A percentile compares a stretch with the other conserved stretches of the same genome.
phyloP scores from a whole-genome alignment of 2,888 invertebrate species.

The Leucoptera coffeella region DNA sequence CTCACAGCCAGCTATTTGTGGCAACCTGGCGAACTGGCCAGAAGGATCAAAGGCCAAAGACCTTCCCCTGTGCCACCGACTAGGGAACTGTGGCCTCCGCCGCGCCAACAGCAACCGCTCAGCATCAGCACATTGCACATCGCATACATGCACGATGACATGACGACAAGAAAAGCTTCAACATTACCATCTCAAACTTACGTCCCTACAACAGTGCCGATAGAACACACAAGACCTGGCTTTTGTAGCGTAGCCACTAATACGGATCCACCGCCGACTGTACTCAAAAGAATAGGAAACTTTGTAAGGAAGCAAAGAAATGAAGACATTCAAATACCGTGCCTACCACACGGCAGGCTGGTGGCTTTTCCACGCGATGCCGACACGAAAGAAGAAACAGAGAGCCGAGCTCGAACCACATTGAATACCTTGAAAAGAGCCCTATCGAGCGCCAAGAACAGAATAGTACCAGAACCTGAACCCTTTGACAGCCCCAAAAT shows the following conservation, averaged over 20 bases:
- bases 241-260: conserved; percentile 38
- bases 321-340: conserved; percentile 12
- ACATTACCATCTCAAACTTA: conserved; percentile 27
- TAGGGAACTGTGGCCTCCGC: conserved; percentile 30
- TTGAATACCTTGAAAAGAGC: conserved; percentile 29
- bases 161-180: conserved; percentile 19
- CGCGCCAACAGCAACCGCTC: conserved; percentile 22
- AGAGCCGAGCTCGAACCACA: conserved; percentile 19
- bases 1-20: conserved; percentile 40
- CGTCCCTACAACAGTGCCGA: conserved; percentile 15
- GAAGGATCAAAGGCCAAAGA: conserved; percentile 37
- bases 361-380: conserved; percentile 25
- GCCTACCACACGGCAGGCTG: conserved; percentile 19
- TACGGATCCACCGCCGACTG: conserved; percentile 29
- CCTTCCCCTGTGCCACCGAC: conserved; percentile 40
- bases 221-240: conserved; percentile 12
- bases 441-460: conserved; percentile 28
- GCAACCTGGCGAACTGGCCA: conserved; percentile 43
- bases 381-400: conserved; percentile 19
- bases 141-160: conserved; percentile 34
- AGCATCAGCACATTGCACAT: conserved; percentile 42
- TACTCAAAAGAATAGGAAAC: conserved; percentile 17
- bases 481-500: conserved; percentile 37
- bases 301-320: conserved; percentile 15
- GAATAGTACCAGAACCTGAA: conserved; percentile 26